A percentile compares a stretch with the other conserved stretches of the same genome.
Conservation (phyloP, 2,113 vertebrate genomes). For the Labeo catla region DNA sequence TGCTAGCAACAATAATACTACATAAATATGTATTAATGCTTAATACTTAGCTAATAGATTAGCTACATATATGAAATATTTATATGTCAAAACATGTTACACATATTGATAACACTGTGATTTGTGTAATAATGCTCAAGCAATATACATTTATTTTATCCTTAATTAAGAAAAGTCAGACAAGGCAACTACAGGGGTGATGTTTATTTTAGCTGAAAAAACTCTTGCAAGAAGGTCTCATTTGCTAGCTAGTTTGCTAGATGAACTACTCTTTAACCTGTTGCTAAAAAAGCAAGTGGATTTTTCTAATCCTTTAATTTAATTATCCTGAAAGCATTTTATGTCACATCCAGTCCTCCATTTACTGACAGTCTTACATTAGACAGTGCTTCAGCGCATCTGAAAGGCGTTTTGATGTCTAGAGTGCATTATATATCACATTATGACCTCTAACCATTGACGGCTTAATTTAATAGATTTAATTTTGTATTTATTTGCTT, state of each 20-base stretch:
- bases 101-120: background rate
- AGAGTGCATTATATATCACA: background rate
- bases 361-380: conserved; percentile 8
- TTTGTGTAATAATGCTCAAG: background rate
- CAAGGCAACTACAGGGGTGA: too few species aligned
- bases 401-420: background rate
- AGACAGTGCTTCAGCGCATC: background rate
- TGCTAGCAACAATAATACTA: background rate
- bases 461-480: background rate
- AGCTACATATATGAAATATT: background rate
- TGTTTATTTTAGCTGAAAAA: background rate
- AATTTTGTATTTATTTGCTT: background rate
- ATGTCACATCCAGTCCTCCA: conserved; percentile 29
- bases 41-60: too few species aligned
- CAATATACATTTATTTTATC: too few species aligned
- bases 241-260: background rate
- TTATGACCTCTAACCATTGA: background rate
- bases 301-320: conserved; percentile 75
- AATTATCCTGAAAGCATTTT: conserved; percentile 64
- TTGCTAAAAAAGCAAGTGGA: conserved; percentile 66
- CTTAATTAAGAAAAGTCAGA: too few species aligned
- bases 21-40: too few species aligned
- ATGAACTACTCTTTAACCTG: conserved; percentile 17
- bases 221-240: background rate
- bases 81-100: background rate